Evolutionary conservation across 2,797 vertebrate species (phyloP), one percentile per base, ranked within the genome.

Genomic region (Crypturellus tataupa): DNA sequence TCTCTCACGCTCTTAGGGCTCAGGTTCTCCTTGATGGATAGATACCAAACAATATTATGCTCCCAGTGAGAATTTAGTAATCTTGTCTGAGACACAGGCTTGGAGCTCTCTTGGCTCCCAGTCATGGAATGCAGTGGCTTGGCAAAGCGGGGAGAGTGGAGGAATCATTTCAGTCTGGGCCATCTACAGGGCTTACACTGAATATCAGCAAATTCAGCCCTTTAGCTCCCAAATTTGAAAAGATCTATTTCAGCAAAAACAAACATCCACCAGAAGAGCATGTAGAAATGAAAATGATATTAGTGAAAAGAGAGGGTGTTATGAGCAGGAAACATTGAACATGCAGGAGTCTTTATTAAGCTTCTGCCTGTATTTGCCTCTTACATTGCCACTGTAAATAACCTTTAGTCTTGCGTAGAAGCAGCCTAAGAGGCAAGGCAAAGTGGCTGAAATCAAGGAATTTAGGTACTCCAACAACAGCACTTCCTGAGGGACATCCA

Each of bases 131-230:
- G 63, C 51, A 85, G 82, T 70, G 82, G 70, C 55, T 94, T 95
- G 87, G 87, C 89, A 91, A 55, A 42, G 33, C 0, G 0, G 29
- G 87, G 17, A 12, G 76, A 85, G 53, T 0, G 0, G 29, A 93
- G 40, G 44, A 94, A 53, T 37, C 62, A 42, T 40, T 85, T 89
- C 49, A 78, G 58, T 40, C 56, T 46, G 56, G 19, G 64, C 63
- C 49, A 15, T 40, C 37, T 46, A 76, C 69, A 6, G 1, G 2
- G 53, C 24, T 75, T 87, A 46, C 0, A 0, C 21, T 0, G 0
- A 95, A 47, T 83, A 87, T 69, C 65, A 80, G 65, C 76, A 85
- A 80, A 80, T 92, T 59, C 63, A 78, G 51, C 24, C 42, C 27
- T 67, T 85, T 24, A 60, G 14, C 40, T 84, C 39, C 18, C 35